These are phyloP conservation scores for Andricus grossulariae DNA, from an alignment of 1,140 invertebrate species.

Conservation along the genomic window DNA sequence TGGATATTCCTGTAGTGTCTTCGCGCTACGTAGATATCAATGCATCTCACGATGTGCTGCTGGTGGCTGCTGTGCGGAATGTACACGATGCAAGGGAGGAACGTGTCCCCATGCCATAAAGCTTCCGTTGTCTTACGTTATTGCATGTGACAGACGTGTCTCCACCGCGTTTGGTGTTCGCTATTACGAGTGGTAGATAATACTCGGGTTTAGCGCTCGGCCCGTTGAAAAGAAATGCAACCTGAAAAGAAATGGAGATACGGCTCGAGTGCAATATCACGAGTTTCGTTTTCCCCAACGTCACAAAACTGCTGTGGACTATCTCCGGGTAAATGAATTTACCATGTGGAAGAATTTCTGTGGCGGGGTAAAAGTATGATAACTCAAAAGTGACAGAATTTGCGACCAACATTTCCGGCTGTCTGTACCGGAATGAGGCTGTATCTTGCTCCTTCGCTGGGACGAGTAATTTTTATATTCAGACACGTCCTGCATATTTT, in stretches of 20 bases:
- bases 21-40: background rate
- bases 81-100: conserved; percentile 35
- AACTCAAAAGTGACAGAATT: conserved; percentile 10
- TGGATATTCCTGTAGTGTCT: conserved; percentile 35
- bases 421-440: background rate
- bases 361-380: background rate
- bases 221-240: conserved; percentile 17
- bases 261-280: conserved; percentile 2
- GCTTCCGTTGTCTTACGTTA: conserved; percentile 52
- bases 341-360: background rate
- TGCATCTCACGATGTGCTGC: conserved; percentile 16
- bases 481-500: background rate
- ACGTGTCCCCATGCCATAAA: conserved; percentile 49
- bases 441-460: background rate
- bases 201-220: conserved; percentile 20
- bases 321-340: conserved; percentile 11
- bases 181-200: conserved; percentile 18
- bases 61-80: conserved; percentile 32
- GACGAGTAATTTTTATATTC: background rate
- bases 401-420: background rate
- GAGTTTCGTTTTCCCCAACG: conserved; percentile 10
- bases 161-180: conserved; percentile 31
- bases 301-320: background rate
- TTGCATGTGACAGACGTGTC: conserved; percentile 59
- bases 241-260: background rate